Evolutionary conservation across 2,113 vertebrate species (phyloP), one percentile per base, ranked within the genome.

Genomic region (Astatotilapia flaviijosephi): DNA sequence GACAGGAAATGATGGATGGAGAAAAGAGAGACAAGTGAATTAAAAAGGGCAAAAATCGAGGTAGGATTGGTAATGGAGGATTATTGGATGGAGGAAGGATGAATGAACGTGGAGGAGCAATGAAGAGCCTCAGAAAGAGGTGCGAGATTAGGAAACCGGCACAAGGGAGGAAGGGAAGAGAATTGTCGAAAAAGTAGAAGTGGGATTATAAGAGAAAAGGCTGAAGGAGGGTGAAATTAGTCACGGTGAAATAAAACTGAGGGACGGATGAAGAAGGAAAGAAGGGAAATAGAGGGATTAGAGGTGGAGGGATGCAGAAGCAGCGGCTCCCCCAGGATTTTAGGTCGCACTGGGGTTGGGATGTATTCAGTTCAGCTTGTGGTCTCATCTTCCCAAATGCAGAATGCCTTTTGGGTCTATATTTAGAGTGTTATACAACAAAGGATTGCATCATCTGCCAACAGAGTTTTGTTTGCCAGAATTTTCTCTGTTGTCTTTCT

Each of bases 391-490:
- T 82, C 91, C 87, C 82, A 84, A 92, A 90, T 28, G 58, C 58
- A 3, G 23, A 58, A 47, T 35, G 80, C 81, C 86, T 91, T 83
- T 79, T 33, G 70, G 9, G 51, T 89, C 92, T 94, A 95, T 84
- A 87, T 94, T 92, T 93, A 94, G 94, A 86, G 51, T 40, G 53
- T 95, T 92, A 93, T 65, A 92, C 93, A 95, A 94, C 92, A 88
- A 91, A 91, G 77, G 4, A 3, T 88, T 89, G 91, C 90, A 90
- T 94, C 93, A 89, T 82, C 88, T 70, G 92, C 88, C 89, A 91
- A 31, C 80, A 9, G 9, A 4, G 19, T 75, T 87, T 79, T 26
- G 56, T 77, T 87, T 33, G 87, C 79, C 86, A 88, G 80, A 42
- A 80, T 82, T 40, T 35, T 33, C 33, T 42, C 35, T 17, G 42